These are phyloP conservation scores for Ascidia mentula DNA, from an alignment of 23 tunicate species.

Conservation along the genomic window DNA sequence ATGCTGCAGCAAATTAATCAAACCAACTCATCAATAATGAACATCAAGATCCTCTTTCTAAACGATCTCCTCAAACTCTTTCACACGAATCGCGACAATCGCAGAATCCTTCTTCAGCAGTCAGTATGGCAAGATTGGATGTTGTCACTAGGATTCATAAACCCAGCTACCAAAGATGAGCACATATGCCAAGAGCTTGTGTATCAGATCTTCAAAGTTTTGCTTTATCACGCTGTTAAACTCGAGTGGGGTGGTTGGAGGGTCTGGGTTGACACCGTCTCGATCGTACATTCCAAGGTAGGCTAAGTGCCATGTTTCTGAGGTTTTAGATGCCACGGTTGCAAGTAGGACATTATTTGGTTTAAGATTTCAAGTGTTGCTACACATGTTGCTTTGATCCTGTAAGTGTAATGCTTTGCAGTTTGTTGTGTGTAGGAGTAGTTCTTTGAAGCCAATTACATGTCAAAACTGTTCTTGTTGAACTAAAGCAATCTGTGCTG, in stretches of 20 bases:
- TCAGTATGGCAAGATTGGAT: slow-evolving; percentile 99
- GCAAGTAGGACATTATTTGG: too few relatives aligned
- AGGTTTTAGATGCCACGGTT: too few relatives aligned
- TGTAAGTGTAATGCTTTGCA: too few relatives aligned
- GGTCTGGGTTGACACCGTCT: slow-evolving; percentile 99
- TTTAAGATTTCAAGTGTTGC: too few relatives aligned
- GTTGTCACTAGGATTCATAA: slow-evolving; percentile 61
- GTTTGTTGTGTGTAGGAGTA: too few relatives aligned
- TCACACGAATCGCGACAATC: slow-evolving; percentile 64
- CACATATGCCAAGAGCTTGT: slow-evolving; percentile 80
- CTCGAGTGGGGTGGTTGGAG: slow-evolving; percentile 99
- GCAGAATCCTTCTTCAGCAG: slow-evolving; percentile 92
- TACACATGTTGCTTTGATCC: too few relatives aligned
- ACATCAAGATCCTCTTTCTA: slow-evolving; percentile 79
- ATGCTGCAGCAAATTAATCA: slow-evolving; percentile 55
- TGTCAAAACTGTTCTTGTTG: too few relatives aligned
- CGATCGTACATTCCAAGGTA: slow-evolving; percentile 95
- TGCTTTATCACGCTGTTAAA: slow-evolving; percentile 91
- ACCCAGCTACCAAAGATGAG: slow-evolving; percentile 55
- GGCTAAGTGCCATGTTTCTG: too few relatives aligned
- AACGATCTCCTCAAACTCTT: slow-evolving; percentile 85
- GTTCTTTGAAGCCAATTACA: too few relatives aligned
- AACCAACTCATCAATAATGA: slow-evolving; percentile 31
- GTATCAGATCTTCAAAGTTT: slow-evolving; percentile 64
- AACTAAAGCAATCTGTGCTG: too few relatives aligned